Percentiles rank a stretch among this genome's conserved stretches.
These are phyloP conservation scores for Drosophila bocqueti DNA, from an alignment of 1,140 invertebrate genomes.

Conservation along the genomic window DNA sequence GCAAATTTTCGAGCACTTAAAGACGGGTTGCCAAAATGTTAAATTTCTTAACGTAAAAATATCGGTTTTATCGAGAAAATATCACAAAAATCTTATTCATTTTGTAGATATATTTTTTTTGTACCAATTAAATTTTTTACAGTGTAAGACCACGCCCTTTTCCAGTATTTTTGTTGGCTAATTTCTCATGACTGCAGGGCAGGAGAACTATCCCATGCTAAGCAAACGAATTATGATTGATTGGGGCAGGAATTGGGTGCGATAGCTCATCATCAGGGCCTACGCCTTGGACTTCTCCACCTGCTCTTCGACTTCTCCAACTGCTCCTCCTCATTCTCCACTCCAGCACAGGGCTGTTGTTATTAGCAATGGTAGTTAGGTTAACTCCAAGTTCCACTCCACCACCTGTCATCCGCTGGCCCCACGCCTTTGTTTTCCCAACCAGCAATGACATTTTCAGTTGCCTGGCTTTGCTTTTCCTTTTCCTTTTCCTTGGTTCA, in stretches of 20 bases:
- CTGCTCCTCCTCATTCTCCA: not conserved
- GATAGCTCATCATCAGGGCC: conserved; percentile 31
- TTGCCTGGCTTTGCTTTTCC: conserved; percentile 31
- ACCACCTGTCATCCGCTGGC: conserved; percentile 12
- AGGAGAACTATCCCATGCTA: conserved; percentile 1
- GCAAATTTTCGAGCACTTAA: too few relatives aligned
- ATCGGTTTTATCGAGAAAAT: too few relatives aligned
- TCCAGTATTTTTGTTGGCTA: not conserved
- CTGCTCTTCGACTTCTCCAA: not conserved
- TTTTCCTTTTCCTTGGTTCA: conserved; percentile 68
- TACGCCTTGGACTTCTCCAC: not conserved
- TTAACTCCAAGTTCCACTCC: conserved; percentile 10
- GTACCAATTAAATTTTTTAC: not conserved
- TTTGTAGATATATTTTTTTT: too few relatives aligned
- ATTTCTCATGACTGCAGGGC: not conserved
- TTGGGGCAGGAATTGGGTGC: conserved; percentile 52
- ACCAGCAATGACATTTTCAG: conserved; percentile 61
- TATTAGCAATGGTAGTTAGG: conserved; percentile 67
- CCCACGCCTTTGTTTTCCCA: conserved; percentile 8
- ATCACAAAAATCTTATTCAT: too few relatives aligned
- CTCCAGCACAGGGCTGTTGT: conserved; percentile 48
- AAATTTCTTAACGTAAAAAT: too few relatives aligned
- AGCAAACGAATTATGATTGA: conserved; percentile 61
- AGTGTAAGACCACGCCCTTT: conserved; percentile 2
- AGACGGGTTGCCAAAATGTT: too few relatives aligned